phyloP scores from a whole-genome alignment of 2,113 vertebrate species.

The Nannobrachium achirus region DNA sequence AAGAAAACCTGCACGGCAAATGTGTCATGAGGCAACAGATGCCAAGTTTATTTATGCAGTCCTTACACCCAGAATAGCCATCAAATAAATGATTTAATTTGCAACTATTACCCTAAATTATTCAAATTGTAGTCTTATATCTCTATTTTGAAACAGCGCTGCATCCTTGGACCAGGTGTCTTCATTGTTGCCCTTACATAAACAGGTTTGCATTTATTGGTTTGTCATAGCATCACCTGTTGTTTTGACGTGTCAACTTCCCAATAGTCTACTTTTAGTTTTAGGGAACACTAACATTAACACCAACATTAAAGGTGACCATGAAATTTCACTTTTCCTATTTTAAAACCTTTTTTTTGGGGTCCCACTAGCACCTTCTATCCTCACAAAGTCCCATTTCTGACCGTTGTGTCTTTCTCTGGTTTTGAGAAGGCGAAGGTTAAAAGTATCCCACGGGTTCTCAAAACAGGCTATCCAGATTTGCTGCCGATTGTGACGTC shows the following conservation, averaged over 20 bases:
- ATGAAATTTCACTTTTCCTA: no score
- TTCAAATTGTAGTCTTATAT: slow-evolving; percentile 57
- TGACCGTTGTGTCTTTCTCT: no score
- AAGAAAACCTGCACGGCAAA: slow-evolving; percentile 45
- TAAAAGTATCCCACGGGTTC: no score
- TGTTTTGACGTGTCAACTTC: neutral
- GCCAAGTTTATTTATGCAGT: slow-evolving; percentile 37
- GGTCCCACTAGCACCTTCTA: no score
- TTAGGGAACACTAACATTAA: no score
- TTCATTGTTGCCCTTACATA: slow-evolving; percentile 29
- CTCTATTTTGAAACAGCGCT: slow-evolving; percentile 42
- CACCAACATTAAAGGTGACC: no score
- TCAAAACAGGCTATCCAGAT: no score
- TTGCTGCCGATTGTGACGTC: no score
- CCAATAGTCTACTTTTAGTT: no score
- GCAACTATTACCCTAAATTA: slow-evolving; percentile 55
- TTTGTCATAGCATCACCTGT: slow-evolving; percentile 27
- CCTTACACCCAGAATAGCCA: slow-evolving; percentile 42
- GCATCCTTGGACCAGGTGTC: slow-evolving; percentile 48
- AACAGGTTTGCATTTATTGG: slow-evolving; percentile 36
- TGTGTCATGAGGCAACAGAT: slow-evolving; percentile 48
- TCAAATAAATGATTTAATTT: slow-evolving; percentile 55
- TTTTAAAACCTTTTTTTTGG: no score
- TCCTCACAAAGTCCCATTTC: no score
- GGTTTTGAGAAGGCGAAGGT: no score